A percentile compares a stretch with the other conserved stretches of the same genome.
Conservation (phyloP, 2,113 vertebrate species). For the Hipposideros armiger region DNA sequence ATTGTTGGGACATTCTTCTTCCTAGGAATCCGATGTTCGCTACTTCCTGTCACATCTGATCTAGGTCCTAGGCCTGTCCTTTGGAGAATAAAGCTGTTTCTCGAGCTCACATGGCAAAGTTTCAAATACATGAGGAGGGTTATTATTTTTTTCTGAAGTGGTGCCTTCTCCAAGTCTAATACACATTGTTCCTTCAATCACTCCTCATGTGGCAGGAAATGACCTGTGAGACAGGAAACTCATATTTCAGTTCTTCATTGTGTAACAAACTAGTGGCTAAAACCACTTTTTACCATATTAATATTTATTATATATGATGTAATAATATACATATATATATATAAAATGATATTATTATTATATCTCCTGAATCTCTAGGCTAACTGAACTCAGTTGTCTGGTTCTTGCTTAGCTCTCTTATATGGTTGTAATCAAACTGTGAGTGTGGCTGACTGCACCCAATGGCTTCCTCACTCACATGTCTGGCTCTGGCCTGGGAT, state of each 20-base stretch:
- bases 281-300: neutral
- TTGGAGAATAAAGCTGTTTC: neutral
- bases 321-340: neutral
- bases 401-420: neutral
- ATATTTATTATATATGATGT: neutral
- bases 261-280: neutral
- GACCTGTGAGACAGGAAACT: neutral
- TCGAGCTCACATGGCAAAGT: neutral
- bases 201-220: neutral
- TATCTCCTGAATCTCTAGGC: neutral
- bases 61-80: neutral
- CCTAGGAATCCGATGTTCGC: neutral
- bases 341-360: neutral
- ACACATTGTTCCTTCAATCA: neutral
- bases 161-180: neutral
- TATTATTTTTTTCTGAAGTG: constrained; percentile 16
- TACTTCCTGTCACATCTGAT: neutral
- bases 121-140: constrained; percentile 14
- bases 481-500: neutral
- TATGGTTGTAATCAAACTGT: neutral
- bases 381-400: neutral
- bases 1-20: neutral
- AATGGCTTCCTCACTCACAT: neutral
- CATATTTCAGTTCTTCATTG: neutral
- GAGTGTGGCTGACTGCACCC: neutral